phyloP scores from a whole-genome alignment of 2,797 vertebrate genomes.

The Crax fasciolata region DNA sequence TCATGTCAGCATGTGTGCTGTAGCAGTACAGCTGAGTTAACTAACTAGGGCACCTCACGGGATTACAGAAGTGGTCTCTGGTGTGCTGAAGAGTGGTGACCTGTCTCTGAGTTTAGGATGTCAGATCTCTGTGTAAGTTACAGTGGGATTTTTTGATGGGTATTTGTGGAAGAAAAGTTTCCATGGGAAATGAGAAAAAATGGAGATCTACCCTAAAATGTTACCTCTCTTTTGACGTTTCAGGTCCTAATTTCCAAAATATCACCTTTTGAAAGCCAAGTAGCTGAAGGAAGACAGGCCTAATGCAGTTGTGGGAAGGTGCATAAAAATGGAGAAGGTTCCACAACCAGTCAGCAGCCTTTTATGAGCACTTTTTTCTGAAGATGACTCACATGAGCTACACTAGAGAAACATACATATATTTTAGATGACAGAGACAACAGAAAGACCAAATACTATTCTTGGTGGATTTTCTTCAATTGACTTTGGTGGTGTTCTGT shows the following conservation, averaged over 20 bases:
- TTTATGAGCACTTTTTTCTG: neutral
- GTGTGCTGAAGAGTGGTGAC: neutral
- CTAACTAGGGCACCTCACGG: neutral
- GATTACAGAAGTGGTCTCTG: neutral
- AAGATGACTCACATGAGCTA: neutral
- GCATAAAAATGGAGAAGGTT: neutral
- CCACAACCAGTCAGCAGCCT: neutral
- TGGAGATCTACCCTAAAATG: neutral
- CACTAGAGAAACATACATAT: accelerated
- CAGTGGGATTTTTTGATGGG: neutral
- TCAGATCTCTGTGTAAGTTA: neutral
- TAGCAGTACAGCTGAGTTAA: neutral
- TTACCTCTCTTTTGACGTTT: neutral
- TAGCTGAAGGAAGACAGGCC: neutral
- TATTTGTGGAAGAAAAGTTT: neutral
- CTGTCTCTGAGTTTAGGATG: neutral
- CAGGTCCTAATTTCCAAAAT: neutral
- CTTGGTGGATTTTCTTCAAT: neutral
- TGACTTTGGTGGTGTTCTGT: neutral
- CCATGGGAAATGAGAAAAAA: neutral
- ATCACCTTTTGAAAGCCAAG: neutral
- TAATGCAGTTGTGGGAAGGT: neutral
- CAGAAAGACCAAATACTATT: neutral
- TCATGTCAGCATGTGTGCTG: neutral
- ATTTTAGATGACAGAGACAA: neutral